Base-by-base conservation (phyloP, 1,140 invertebrate genomes). In the Aphelinus atriplicis region DNA sequence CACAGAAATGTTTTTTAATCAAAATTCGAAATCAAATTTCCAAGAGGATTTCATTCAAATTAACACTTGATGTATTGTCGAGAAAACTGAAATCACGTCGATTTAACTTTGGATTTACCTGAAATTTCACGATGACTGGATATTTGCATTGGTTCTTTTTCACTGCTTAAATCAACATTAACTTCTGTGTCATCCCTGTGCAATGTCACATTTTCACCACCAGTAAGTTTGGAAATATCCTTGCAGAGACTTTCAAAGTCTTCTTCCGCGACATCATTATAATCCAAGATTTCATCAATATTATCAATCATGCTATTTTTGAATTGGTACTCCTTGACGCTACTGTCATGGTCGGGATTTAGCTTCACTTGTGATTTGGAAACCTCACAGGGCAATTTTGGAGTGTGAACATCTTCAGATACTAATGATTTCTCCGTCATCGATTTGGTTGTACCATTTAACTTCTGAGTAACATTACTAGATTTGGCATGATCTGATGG, bases 221-320 rank as follows among this genome's bases (percentile, higher is more conserved):
- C 57, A 47, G 68, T 46, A 3, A 75, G 46, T 4, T 66, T 53
- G 7, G n/a, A 45, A 26, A 75, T 45, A 26, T 65, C 67, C 53
- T 65, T 4, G 10, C 73, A 75, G 26, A 75, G 53, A 10, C 56
- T 65, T n/a, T 75, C 66, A 42, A 75, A 75, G 26, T 46, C 65
- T 4, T 75, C 73, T 7, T 75, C 68, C 1, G 42, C 7, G 43
- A 64, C 58, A 26, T 26, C 26, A 26, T 26, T 26, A 26, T 26
- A 26, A 26, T 26, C 26, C 26, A 26, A 26, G 26, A 26, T 26
- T 26, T 26, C 26, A 26, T 26, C 26, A 26, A 26, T 26, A 26
- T 26, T 26, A 26, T 26, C 26, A 26, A 26, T 26, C 26, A 26
- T 26, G 26, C 26, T 26, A 26, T 26, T 26, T 26, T 26, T 26